These are phyloP conservation scores for Epinotia nisella DNA, from an alignment of 2,888 invertebrate species.

Conservation along the genomic window DNA sequence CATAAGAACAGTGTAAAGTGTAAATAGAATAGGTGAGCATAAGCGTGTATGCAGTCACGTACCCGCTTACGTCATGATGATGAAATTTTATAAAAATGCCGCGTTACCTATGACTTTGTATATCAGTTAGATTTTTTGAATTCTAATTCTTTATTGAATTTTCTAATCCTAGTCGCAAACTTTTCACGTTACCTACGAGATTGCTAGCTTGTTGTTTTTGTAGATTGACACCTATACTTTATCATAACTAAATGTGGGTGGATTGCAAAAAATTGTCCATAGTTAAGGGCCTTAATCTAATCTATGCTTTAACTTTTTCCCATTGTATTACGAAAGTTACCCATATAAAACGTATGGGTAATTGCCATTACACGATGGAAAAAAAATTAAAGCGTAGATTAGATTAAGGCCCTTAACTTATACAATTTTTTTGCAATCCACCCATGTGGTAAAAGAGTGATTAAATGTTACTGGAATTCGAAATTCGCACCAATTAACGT, in stretches of 20 bases:
- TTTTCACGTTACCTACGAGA: background rate
- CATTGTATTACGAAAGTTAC: too few relatives aligned
- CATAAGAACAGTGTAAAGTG: constrained; percentile 29
- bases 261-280: too few relatives aligned
- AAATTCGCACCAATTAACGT: background rate
- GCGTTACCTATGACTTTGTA: background rate
- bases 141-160: constrained; percentile 2
- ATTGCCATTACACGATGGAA: too few relatives aligned
- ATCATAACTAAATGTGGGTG: background rate
- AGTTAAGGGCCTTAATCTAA: too few relatives aligned
- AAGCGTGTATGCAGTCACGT: constrained; percentile 36
- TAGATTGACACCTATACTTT: background rate
- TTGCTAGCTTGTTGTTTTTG: too few relatives aligned
- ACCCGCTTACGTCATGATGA: constrained; percentile 34
- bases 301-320: too few relatives aligned
- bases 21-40: constrained; percentile 19
- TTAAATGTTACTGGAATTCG: background rate
- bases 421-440: too few relatives aligned
- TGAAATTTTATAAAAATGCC: constrained; percentile 28
- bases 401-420: too few relatives aligned
- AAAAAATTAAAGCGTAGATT: too few relatives aligned
- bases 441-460: background rate
- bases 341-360: too few relatives aligned
- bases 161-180: background rate
- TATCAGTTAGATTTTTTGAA: constrained; percentile 8